Base-by-base conservation (phyloP, 2,797 vertebrate genomes). In the Echeneis naucrates region DNA sequence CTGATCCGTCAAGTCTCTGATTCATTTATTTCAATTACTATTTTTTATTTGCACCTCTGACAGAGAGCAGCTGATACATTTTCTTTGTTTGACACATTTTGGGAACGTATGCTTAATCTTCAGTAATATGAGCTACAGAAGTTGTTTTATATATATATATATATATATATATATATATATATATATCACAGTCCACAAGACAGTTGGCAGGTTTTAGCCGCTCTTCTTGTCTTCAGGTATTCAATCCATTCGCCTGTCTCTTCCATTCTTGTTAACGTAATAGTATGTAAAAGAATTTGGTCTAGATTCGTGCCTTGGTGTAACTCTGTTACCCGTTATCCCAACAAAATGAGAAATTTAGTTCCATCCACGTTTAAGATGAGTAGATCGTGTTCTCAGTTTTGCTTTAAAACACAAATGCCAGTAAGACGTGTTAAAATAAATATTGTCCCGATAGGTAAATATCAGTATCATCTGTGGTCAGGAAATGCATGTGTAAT, bases 1-100 rank as follows among this genome's bases (percentile, higher is more conserved):
- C 8, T 59, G 24, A 61, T 42, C 13, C 68, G 0, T 67, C 16
- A 32, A 58, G 8, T 63, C 42, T 60, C 35, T 54, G 35, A 65
- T 38, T 55, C 0, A 37, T 14, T 35, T 8, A 23, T 67, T 64
- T 35, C 35, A 35, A 26, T 56, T 51, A 8, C n/a, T 19, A 5
- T 27, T 10, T 47, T 63, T 32, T 44, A 23, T 50, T 32, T 65
- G 11, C 10, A 52, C 24, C 16, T 42, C n/a, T 16, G 16, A 40
- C 5, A 24, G 12, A 44, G 5, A 24, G 40, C 4, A 23, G 48
- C 11, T 1, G 23, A 33, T 50, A n/a, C 53, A 4, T 45, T 54
- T 48, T 57, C 27, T 59, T 23, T 48, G 27, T 50, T 42, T 3
- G 40, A 19, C 16, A 19, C 17, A 44, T 19, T 44, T 44, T 2